Percentiles rank a stretch among this genome's conserved stretches.
phyloP scores from a whole-genome alignment of 2,888 invertebrate species.

The Craniophora ligustri region DNA sequence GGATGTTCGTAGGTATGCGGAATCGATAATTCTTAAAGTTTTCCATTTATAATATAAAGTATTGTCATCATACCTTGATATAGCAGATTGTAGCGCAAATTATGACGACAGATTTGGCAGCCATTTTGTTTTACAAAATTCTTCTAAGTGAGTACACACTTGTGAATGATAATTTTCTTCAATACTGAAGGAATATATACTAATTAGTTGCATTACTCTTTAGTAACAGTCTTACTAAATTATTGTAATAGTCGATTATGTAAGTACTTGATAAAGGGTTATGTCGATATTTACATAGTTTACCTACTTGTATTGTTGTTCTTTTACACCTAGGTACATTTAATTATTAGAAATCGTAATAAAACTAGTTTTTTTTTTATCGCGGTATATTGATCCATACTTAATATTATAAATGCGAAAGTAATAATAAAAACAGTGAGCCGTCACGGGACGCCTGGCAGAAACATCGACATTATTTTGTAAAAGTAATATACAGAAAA shows the following conservation, averaged over 20 bases:
- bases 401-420: too few relatives aligned
- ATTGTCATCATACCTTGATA: conserved; percentile 56
- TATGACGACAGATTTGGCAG: conserved; percentile 54
- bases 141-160: conserved; percentile 12
- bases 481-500: too few relatives aligned
- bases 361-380: too few relatives aligned
- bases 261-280: conserved; percentile 8
- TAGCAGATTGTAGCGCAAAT: conserved; percentile 61
- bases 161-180: conserved; percentile 33
- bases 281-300: background rate
- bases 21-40: too few relatives aligned
- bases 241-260: conserved; percentile 1
- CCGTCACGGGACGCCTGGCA: too few relatives aligned
- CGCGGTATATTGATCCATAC: too few relatives aligned
- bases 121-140: conserved; percentile 56
- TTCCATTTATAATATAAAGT: background rate
- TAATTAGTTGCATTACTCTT: conserved; percentile 7
- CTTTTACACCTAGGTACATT: too few relatives aligned
- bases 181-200: conserved; percentile 32
- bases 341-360: too few relatives aligned
- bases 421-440: too few relatives aligned
- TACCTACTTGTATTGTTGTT: too few relatives aligned
- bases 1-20: too few relatives aligned
- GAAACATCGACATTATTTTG: too few relatives aligned
- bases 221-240: background rate